These are phyloP conservation scores for Trididemnum clinides DNA, from an alignment of 23 tunicate genomes.

Conservation along the genomic window DNA sequence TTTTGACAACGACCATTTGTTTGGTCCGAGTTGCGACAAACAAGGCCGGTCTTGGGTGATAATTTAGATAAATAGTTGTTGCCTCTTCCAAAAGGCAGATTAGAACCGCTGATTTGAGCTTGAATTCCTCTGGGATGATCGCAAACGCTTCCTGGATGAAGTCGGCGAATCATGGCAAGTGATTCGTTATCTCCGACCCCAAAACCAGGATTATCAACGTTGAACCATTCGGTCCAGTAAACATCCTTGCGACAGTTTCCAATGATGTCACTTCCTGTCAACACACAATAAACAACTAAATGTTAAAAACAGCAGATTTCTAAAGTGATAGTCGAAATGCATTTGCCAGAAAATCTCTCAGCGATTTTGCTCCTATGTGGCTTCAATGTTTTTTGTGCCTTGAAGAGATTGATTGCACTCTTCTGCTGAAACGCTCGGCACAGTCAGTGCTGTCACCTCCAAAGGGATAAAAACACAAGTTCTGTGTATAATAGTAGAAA, in stretches of 20 bases:
- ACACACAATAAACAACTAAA: background rate
- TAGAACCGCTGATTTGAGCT: conserved; percentile 31
- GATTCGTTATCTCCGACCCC: conserved; percentile 51
- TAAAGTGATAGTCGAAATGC: too few relatives aligned
- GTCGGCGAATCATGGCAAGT: background rate
- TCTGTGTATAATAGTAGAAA: too few relatives aligned
- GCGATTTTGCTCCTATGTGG: too few relatives aligned
- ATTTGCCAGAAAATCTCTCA: too few relatives aligned
- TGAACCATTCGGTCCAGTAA: conserved; percentile 56
- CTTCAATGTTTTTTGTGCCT: too few relatives aligned
- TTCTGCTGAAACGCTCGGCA: too few relatives aligned
- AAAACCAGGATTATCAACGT: conserved; percentile 19
- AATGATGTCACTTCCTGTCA: conserved; percentile 15
- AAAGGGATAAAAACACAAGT: too few relatives aligned
- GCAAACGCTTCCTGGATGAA: conserved; percentile 23
- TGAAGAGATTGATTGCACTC: too few relatives aligned
- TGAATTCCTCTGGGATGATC: conserved; percentile 39
- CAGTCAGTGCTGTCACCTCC: too few relatives aligned
- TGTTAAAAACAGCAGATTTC: too few relatives aligned
- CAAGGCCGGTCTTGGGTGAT: conserved; percentile 34
- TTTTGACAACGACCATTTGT: conserved; percentile 31
- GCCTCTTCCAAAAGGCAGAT: conserved; percentile 26
- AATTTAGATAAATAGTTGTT: conserved; percentile 11
- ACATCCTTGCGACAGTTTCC: conserved; percentile 27
- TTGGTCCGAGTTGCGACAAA: conserved; percentile 48